phyloP scores from a whole-genome alignment of 2,888 invertebrate species.

The Rhimphoctona megacephalus region DNA sequence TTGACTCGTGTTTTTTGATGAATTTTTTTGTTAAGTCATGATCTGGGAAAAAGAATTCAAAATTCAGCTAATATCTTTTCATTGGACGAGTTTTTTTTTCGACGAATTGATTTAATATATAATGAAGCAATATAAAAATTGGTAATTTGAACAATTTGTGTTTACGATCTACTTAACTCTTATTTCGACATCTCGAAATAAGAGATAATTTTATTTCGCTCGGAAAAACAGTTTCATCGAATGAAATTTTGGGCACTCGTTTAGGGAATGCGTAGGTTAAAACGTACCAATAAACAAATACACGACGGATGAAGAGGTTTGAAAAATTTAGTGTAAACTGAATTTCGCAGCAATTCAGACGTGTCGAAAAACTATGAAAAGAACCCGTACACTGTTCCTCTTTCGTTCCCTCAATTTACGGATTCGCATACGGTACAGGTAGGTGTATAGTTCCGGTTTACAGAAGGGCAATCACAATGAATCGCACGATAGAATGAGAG shows the following conservation, averaged over 20 bases:
- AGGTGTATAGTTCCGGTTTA: conserved; percentile 66
- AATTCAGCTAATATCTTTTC: no score
- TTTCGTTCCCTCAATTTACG: conserved; percentile 51
- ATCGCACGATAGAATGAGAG: conserved; percentile 64
- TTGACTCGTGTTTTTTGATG: no score
- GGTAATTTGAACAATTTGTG: no score
- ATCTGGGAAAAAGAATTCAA: no score
- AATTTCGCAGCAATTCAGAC: not conserved
- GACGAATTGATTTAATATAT: no score
- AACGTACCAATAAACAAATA: not conserved
- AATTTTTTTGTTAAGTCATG: no score
- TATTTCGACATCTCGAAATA: no score
- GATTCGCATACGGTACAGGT: conserved; percentile 27
- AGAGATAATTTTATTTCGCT: not conserved
- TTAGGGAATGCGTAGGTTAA: not conserved
- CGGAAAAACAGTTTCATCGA: not conserved
- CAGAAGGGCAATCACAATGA: conserved; percentile 72
- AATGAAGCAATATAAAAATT: no score
- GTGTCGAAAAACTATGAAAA: conserved; percentile 27
- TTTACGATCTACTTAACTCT: no score
- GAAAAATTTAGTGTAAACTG: not conserved
- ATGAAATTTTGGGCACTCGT: not conserved
- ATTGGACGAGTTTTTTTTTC: no score
- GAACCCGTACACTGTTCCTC: not conserved
- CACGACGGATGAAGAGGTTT: not conserved